Evolutionary conservation across 2,797 vertebrate species (phyloP), one percentile per base, ranked within the genome.

Genomic region (Acanthornis magna): DNA sequence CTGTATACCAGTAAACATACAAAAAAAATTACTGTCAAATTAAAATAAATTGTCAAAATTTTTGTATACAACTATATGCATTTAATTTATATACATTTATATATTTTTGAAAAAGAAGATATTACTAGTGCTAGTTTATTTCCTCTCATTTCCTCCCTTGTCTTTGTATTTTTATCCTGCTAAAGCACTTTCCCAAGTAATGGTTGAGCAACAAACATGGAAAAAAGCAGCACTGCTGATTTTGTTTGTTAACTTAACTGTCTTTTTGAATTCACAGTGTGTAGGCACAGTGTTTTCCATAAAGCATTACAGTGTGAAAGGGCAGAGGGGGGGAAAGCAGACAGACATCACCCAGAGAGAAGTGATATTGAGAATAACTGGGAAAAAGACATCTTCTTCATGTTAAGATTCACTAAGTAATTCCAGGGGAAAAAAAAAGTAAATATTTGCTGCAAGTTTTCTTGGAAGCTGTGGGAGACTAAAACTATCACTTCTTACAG

Each of bases 331-430:
- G 16, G 16, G 5, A 11, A 55, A 94, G 93, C 62, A 97, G 76
- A n/a, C 75, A 93, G 71, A 25, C 22, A 85, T 96, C 87, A 97
- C 82, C 71, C 85, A 78, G 80, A 88, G 73, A 97, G 85, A 68
- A 94, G 81, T 84, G 76, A 86, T 96, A 80, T 82, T 76, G 89
- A 96, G 54, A 95, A 93, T 91, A 96, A 95, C 92, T 63, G 40
- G 36, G 66, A 55, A 89, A 85, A 95, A 93, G 21, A 12, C 54
- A 82, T 91, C 81, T 94, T 97, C 72, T 97, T 97, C 86, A 95
- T 95, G 87, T 43, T 95, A 95, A 96, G 76, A 95, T 61, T 97
- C 91, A 95, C 58, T 91, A 97, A 96, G 60, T 89, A 97, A 97
- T 97, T 96, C 83, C 67, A 94, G 85, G n/a, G 76, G 32, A 89